These are phyloP conservation scores for Lepus timidus DNA, from an alignment of 2,113 vertebrate species.

Conservation along the genomic window DNA sequence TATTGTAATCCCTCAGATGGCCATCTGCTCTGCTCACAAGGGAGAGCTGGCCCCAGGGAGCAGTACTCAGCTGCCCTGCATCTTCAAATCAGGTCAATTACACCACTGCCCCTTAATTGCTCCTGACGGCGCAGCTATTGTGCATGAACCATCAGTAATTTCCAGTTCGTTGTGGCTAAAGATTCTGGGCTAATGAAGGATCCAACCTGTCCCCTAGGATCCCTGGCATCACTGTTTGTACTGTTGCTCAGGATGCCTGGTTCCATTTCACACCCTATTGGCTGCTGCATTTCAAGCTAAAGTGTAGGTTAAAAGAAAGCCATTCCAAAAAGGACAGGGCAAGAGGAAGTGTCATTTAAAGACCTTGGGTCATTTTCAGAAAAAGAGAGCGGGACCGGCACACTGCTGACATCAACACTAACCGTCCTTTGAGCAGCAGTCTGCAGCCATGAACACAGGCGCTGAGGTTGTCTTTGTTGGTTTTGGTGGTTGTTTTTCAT, in stretches of 20 bases:
- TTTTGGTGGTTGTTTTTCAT: background rate
- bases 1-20: slow-evolving; percentile 77
- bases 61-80: slow-evolving; percentile 78
- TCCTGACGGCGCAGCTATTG: slow-evolving; percentile 74
- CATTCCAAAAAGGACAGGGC: slow-evolving; percentile 12
- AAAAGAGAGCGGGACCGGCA: background rate
- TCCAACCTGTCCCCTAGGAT: slow-evolving; percentile 61
- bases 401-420: background rate
- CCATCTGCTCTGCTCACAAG: slow-evolving; percentile 79
- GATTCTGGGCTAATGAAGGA: slow-evolving; percentile 74
- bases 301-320: slow-evolving; percentile 54
- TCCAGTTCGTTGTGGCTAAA: slow-evolving; percentile 79
- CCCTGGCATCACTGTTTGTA: background rate
- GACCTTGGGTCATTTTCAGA: slow-evolving; percentile 29
- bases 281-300: slow-evolving; percentile 47
- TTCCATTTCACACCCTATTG: slow-evolving; percentile 48
- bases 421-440: background rate
- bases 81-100: slow-evolving; percentile 81
- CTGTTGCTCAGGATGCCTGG: slow-evolving; percentile 22
- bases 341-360: slow-evolving; percentile 5
- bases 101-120: slow-evolving; percentile 78
- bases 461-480: background rate
- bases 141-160: slow-evolving; percentile 74
- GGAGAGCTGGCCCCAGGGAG: slow-evolving; percentile 68
- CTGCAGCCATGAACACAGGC: background rate